These are phyloP conservation scores for Mythimna albipuncta DNA, from an alignment of 2,888 invertebrate genomes.

Conservation along the genomic window DNA sequence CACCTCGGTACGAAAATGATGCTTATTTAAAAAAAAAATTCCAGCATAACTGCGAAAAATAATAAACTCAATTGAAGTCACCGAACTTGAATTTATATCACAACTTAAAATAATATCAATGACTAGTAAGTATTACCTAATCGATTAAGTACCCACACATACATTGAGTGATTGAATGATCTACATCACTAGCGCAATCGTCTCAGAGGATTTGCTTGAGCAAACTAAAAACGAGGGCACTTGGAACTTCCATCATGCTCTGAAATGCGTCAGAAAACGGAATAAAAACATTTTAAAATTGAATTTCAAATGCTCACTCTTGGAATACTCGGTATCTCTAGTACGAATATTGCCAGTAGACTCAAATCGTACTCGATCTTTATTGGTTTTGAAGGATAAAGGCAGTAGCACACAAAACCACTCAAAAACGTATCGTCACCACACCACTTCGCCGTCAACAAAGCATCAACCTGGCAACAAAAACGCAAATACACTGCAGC, in stretches of 20 bases:
- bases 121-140: neutral
- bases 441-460: no score
- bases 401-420: no score
- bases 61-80: no score
- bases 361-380: slow-evolving; percentile 40
- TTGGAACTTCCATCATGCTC: slow-evolving; percentile 51
- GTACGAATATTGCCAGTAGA: slow-evolving; percentile 52
- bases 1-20: no score
- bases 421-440: no score
- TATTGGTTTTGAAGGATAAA: slow-evolving; percentile 46
- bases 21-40: neutral
- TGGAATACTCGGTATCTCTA: slow-evolving; percentile 39
- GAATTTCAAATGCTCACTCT: slow-evolving; percentile 58
- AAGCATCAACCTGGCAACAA: no score
- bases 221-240: slow-evolving; percentile 63
- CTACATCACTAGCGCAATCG: slow-evolving; percentile 45
- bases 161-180: slow-evolving; percentile 20
- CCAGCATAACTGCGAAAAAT: no score
- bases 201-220: slow-evolving; percentile 57
- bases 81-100: no score
- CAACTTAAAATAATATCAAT: no score
- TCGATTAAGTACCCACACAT: slow-evolving; percentile 17
- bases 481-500: no score
- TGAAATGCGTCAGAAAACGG: slow-evolving; percentile 63
- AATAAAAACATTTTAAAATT: slow-evolving; percentile 66